Base-by-base conservation (phyloP, 2,888 invertebrate genomes). In the Tridacna crocea region DNA sequence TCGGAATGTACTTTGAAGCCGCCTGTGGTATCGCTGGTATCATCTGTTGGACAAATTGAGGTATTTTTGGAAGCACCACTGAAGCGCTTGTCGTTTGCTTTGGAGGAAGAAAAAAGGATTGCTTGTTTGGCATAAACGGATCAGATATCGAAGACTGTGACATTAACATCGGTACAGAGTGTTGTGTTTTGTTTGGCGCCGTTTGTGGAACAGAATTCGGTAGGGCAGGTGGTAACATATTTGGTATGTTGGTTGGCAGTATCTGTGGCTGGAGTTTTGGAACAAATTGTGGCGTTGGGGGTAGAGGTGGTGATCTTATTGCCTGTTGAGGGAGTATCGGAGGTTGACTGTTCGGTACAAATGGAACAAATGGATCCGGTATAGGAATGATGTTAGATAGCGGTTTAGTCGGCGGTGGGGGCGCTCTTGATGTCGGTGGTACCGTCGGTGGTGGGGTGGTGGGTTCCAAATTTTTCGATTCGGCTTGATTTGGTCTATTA, bases 391-490 rank as follows among this genome's bases (percentile, higher is more conserved):
- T 36, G 27, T 27, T 66, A 26, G 48, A 55, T 4, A 72, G 13
- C 8, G 72, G 72, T 51, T 26, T 11, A 6, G 22, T 15, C 12
- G 72, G 72, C 27, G 58, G 58, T 27, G 51, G 24, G 47, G 70
- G 70, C 48, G 70, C n/a, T 27, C 26, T 24, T 46, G 48, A 4
- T 46, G 58, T 60, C 12, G 76, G 72, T 11, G 60, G 26, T 26
- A 24, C 55, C 15, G 72, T n/a, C 46, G 79, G 74, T 19, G 68
- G 74, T 17, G 61, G 26, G 66, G 66, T 26, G 22, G 66, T 68
- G 36, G 65, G 36, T 26, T 46, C 65, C 61, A 26, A 68, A 48
- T 36, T 58, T 72, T 13, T 77, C 70, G 63, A 47, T 72, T 72
- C 17, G 58, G 70, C 15, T 22, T 19, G 6, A 47, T 66, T 17